A percentile compares a stretch with the other conserved stretches of the same genome.
phyloP scores from a whole-genome alignment of 2,113 vertebrate genomes.

The Nipponia nippon region DNA sequence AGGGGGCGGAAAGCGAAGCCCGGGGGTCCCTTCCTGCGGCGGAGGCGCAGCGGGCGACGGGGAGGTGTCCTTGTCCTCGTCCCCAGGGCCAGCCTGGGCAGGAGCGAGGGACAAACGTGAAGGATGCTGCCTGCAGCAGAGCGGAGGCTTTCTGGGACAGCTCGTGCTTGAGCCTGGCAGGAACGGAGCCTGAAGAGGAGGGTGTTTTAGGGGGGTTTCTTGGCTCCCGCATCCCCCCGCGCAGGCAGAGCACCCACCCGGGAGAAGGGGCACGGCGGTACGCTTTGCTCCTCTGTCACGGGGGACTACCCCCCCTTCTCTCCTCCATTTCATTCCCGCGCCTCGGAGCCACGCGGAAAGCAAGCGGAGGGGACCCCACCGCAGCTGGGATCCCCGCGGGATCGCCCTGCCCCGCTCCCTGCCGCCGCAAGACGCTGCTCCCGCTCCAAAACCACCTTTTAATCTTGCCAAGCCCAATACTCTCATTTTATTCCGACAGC shows the following conservation, averaged over 20 bases:
- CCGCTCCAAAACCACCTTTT: background rate
- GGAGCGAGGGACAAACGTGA: background rate
- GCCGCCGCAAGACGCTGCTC: background rate
- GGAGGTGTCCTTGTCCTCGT: background rate
- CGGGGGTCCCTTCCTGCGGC: background rate
- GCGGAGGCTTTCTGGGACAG: background rate
- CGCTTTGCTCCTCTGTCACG: background rate
- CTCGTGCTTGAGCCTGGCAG: background rate
- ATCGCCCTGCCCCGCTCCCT: accelerated
- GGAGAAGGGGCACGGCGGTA: background rate
- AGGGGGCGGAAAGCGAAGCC: background rate
- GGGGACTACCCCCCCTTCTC: background rate
- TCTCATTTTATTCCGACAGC: background rate
- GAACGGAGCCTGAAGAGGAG: background rate
- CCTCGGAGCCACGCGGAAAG: background rate
- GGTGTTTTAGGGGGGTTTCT: background rate
- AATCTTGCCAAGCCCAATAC: background rate
- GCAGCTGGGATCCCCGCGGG: background rate
- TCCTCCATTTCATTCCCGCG: background rate
- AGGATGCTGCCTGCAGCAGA: background rate
- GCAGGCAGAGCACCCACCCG: background rate
- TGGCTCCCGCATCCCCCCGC: background rate
- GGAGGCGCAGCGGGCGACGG: background rate
- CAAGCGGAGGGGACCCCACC: background rate
- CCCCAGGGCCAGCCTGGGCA: background rate